phyloP scores from a whole-genome alignment of 2,113 vertebrate species.

The Zosterops hypoxanthus region DNA sequence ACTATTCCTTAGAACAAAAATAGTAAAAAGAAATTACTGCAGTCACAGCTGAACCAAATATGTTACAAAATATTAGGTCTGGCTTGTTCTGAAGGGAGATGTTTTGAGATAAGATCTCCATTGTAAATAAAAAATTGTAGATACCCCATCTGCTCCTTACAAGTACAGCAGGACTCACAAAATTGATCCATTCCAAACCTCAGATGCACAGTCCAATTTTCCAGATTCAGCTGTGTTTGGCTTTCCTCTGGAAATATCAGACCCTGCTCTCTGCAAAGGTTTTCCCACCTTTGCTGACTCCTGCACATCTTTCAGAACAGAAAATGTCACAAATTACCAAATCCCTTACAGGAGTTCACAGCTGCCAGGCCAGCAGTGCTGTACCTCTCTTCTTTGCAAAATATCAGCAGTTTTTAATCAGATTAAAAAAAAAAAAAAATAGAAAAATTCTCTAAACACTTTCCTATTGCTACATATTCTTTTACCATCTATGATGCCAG shows the following conservation, averaged over 20 bases:
- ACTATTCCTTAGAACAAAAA: not conserved
- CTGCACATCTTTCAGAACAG: not conserved
- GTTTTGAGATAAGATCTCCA: not conserved
- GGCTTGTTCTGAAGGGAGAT: not conserved
- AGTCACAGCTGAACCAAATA: not conserved
- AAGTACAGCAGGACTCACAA: not conserved
- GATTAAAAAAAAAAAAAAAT: not conserved
- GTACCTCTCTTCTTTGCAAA: not conserved
- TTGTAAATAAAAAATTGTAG: not conserved
- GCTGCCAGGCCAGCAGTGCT: not conserved
- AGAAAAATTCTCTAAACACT: not conserved
- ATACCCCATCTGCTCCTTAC: not conserved
- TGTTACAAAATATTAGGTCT: not conserved
- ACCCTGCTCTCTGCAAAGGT: not conserved
- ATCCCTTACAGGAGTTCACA: not conserved
- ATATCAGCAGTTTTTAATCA: not conserved
- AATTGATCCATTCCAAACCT: not conserved
- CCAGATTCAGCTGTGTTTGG: not conserved
- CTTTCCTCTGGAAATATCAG: not conserved
- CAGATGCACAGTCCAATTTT: not conserved
- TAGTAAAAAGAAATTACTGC: not conserved
- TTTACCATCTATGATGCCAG: not conserved
- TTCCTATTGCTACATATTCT: not conserved
- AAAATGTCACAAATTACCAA: not conserved
- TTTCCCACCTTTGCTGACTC: not conserved